Percentiles rank a stretch among this genome's conserved stretches.
These are phyloP conservation scores for Polymixis flavicincta DNA, from an alignment of 2,888 invertebrate species.

Conservation along the genomic window DNA sequence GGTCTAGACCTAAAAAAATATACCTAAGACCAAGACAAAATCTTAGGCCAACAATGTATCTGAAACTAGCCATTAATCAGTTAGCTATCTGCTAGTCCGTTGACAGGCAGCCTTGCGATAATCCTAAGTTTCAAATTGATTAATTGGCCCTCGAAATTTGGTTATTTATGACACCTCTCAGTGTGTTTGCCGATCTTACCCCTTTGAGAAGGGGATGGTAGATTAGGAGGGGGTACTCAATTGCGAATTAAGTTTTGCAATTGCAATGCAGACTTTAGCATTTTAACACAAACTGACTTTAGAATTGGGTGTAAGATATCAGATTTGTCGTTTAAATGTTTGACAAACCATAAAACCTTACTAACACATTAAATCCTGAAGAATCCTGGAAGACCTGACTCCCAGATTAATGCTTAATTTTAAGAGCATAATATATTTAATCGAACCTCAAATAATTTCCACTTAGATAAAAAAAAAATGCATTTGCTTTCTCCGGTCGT, in stretches of 20 bases:
- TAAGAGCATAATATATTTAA: too few species aligned
- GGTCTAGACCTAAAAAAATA: neutral
- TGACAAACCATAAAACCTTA: too few species aligned
- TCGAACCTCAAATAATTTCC: too few species aligned
- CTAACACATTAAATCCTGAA: too few species aligned
- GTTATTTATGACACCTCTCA: slow-evolving; percentile 48
- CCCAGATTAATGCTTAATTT: too few species aligned
- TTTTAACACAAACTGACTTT: too few species aligned
- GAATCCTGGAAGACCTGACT: too few species aligned
- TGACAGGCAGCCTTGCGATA: slow-evolving; percentile 16
- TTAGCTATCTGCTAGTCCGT: slow-evolving; percentile 12
- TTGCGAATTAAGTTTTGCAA: neutral
- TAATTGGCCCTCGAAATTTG: slow-evolving; percentile 40
- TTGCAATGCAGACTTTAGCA: too few species aligned
- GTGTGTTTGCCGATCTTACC: slow-evolving; percentile 1
- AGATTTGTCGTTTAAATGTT: too few species aligned
- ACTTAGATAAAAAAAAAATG: too few species aligned
- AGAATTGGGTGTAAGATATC: too few species aligned
- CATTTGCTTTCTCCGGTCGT: too few species aligned
- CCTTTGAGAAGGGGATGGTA: neutral
- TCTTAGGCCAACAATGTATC: neutral
- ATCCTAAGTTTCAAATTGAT: slow-evolving; percentile 40
- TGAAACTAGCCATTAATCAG: slow-evolving; percentile 33
- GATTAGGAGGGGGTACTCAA: neutral
- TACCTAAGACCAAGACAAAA: neutral